These are phyloP conservation scores for Sebastes diploproa DNA, from an alignment of 2,797 vertebrate genomes.

Conservation along the genomic window DNA sequence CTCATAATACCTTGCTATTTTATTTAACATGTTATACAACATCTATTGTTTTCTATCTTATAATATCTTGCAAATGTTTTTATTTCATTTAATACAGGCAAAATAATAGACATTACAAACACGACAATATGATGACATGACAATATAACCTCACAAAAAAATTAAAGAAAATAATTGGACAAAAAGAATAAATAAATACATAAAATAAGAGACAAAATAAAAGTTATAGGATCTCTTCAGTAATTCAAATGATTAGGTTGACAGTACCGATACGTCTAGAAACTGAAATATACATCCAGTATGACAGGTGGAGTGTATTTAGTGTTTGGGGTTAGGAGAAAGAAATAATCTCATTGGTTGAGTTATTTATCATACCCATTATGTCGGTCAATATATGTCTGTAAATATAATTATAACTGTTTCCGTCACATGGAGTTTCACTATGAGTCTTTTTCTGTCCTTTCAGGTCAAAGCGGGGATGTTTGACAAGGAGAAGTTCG, in stretches of 20 bases:
- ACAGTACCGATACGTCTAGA: too few species aligned
- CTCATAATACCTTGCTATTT: too few species aligned
- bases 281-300: too few species aligned
- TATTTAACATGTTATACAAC: background rate
- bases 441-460: background rate
- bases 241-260: too few species aligned
- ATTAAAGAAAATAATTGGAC: background rate
- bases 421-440: background rate
- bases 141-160: background rate
- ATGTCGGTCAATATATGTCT: too few species aligned
- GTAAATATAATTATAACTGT: background rate
- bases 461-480: conserved; percentile 82
- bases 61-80: too few species aligned
- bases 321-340: background rate
- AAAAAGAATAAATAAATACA: background rate
- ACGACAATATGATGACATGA: background rate
- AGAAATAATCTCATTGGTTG: background rate
- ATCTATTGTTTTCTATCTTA: too few species aligned
- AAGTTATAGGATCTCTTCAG: accelerated
- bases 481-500: conserved; percentile 85
- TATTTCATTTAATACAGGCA: too few species aligned
- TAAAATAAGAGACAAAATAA: background rate
- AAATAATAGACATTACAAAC: background rate
- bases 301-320: background rate
- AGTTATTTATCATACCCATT: background rate